Conservation (phyloP, 2,113 vertebrate species). For the Okapia johnstoni region DNA sequence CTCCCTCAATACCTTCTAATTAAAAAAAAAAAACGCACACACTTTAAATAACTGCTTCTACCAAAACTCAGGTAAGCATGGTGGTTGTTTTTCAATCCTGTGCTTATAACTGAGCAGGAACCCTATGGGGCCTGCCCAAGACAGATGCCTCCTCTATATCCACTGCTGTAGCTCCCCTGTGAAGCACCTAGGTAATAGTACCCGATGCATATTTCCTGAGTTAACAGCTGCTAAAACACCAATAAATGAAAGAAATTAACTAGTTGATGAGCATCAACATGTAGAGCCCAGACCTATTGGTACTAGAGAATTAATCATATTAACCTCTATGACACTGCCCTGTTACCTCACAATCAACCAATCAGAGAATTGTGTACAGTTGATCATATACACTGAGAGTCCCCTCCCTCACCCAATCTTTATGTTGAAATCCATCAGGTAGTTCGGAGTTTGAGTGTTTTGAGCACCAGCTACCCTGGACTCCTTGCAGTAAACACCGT, state of each 20-base stretch:
- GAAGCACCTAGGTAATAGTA: not conserved
- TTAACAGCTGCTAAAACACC: not conserved
- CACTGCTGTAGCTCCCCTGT: not conserved
- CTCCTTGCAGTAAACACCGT: not conserved
- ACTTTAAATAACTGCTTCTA: not conserved
- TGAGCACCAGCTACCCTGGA: not conserved
- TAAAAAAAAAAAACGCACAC: not conserved
- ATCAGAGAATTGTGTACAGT: not conserved
- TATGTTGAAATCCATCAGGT: not conserved
- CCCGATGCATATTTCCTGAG: not conserved
- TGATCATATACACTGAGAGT: not conserved
- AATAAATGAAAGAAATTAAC: not conserved
- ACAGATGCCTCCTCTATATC: not conserved
- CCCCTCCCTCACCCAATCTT: not conserved
- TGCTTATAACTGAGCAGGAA: not conserved
- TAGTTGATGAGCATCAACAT: not conserved
- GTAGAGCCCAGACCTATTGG: not conserved
- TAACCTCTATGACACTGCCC: not conserved
- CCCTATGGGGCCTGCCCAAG: not conserved
- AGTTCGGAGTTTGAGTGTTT: not conserved
- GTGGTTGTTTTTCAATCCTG: not conserved
- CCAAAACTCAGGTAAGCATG: not conserved
- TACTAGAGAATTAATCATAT: not conserved
- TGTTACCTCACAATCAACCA: not conserved
- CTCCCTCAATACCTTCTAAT: not conserved